phyloP scores from a whole-genome alignment of 2,113 vertebrate genomes.

The Hemichromis elongatus region DNA sequence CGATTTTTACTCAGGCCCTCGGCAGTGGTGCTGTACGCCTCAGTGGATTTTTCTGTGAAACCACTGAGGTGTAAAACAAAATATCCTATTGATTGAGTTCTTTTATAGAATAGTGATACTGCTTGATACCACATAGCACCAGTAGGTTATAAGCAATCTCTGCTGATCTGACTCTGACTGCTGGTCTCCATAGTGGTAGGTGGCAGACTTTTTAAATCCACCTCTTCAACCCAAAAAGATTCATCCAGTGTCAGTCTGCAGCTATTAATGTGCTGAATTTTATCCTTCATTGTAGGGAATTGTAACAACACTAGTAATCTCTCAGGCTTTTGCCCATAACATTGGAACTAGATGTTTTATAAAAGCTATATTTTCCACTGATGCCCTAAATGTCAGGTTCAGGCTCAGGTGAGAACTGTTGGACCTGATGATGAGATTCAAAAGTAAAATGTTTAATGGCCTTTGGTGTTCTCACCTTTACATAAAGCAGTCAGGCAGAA shows the following conservation, averaged over 20 bases:
- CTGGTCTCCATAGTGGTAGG: background rate
- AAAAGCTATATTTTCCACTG: background rate
- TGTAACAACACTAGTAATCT: background rate
- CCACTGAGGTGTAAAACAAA: conserved; percentile 9
- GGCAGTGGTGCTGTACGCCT: background rate
- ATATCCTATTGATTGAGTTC: conserved; percentile 13
- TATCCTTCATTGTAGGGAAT: background rate
- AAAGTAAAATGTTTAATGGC: background rate
- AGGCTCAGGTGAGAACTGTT: background rate
- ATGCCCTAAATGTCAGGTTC: background rate
- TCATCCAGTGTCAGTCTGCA: background rate
- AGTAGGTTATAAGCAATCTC: background rate
- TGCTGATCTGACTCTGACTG: background rate
- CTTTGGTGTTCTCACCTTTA: background rate
- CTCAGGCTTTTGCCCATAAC: background rate
- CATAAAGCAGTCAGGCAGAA: background rate
- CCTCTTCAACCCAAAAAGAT: background rate
- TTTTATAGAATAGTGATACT: background rate
- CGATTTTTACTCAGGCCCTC: conserved; percentile 23
- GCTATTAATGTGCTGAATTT: background rate
- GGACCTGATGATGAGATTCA: background rate
- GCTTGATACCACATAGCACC: background rate
- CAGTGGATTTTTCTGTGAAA: background rate
- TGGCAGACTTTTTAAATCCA: background rate
- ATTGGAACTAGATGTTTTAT: background rate